Evolutionary conservation across 1,140 invertebrate species (phyloP), one percentile per base, ranked within the genome.

Genomic region (Pachypeltis micranthus): DNA sequence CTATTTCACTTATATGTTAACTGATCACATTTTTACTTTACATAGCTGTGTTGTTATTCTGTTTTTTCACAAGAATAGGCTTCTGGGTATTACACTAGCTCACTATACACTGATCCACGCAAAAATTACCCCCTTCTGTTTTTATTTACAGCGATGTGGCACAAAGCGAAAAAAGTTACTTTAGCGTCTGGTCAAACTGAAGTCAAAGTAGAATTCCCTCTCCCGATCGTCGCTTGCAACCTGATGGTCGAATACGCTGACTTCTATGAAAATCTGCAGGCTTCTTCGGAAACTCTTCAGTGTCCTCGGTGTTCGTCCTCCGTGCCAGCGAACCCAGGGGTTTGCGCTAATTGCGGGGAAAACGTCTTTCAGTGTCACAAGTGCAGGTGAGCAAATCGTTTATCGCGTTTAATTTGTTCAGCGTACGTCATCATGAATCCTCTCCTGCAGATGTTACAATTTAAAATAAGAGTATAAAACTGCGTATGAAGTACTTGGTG

Each of bases 321-420:
- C 2, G 92, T 99, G 0, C 93, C 93, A 0, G 91, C 96, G 0
- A 96, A 96, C 77, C 95, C 96, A 0, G 96, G 96, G 0, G 93
- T 98, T 0, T 98, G 96, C 73, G 87, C 87, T 0, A 98, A 98
- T 73, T 98, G 96, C 73, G 96, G 95, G 1, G 96, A 99, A 74
- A 98, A 98, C 75, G 96, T 98, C 0, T 98, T 94, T 74, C 96
- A 99, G 70, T 98, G 95, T 73, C 91, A 96, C 74, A 97, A 97
- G 76, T 97, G 93, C 77, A 85, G 92, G 83, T 85, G n/a, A n/a
- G n/a, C 70, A 70, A 63, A n/a, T 19, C 59, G n/a, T 2, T 25
- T 55, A 25, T 27, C 16, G 39, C 14, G 39, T 55, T 47, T 65
- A 61, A 55, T 63, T 54, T 65, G 68, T 72, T 62, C 71, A 55